phyloP scores from a whole-genome alignment of 1,140 invertebrate genomes.

The Drosophila sp. region DNA sequence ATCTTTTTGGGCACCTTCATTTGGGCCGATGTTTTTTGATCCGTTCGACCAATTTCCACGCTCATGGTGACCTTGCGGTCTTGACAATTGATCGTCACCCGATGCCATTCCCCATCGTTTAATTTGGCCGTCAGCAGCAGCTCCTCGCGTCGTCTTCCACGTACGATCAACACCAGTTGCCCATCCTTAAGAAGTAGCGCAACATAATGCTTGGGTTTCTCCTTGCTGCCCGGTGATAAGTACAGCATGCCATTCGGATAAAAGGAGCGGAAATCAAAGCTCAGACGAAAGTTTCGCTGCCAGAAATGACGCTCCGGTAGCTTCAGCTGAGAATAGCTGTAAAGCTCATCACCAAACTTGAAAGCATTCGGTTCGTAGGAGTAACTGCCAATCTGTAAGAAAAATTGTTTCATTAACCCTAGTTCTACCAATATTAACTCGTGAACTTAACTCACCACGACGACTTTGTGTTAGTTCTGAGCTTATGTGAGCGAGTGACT shows the following conservation, averaged over 20 bases:
- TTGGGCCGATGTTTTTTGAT: slow-evolving; percentile 85
- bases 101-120: slow-evolving; percentile 94
- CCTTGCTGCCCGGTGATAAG: slow-evolving; percentile 88
- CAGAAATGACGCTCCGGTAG: slow-evolving; percentile 88
- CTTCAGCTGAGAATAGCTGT: slow-evolving; percentile 91
- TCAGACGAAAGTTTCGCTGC: slow-evolving; percentile 90
- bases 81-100: slow-evolving; percentile 88
- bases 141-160: slow-evolving; percentile 88
- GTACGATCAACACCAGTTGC: slow-evolving; percentile 88
- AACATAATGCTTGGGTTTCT: slow-evolving; percentile 89
- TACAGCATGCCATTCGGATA: slow-evolving; percentile 93
- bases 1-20: slow-evolving; percentile 89
- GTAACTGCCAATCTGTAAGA: slow-evolving; percentile 88
- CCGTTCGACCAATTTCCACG: slow-evolving; percentile 88
- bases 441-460: slow-evolving; percentile 76
- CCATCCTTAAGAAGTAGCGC: slow-evolving; percentile 90
- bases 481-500: slow-evolving; percentile 57
- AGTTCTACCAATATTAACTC: slow-evolving; percentile 2
- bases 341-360: slow-evolving; percentile 92
- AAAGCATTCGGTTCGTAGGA: slow-evolving; percentile 91
- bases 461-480: slow-evolving; percentile 83
- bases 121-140: slow-evolving; percentile 87
- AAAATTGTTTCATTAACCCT: slow-evolving; percentile 34
- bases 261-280: slow-evolving; percentile 94
- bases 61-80: slow-evolving; percentile 88